Conservation (phyloP, 2,113 vertebrate genomes). For the Erythrocebus patas region DNA sequence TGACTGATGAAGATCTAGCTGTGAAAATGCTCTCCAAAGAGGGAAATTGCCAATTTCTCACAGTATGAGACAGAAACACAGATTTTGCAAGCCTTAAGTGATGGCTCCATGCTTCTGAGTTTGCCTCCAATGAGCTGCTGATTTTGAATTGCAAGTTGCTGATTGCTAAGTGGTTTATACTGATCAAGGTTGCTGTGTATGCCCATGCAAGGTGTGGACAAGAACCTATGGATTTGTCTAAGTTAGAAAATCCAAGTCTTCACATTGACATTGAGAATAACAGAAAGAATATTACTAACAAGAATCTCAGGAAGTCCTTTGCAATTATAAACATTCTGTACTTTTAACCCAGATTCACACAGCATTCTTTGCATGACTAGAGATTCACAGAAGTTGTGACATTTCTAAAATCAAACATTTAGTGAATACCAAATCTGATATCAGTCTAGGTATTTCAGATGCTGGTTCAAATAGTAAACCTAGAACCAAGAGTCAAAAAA, state of each 20-base stretch:
- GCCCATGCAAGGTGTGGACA: neutral
- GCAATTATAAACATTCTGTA: neutral
- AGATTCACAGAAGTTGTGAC: neutral
- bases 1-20: neutral
- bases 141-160: constrained; percentile 6
- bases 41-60: neutral
- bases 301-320: neutral
- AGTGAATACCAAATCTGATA: neutral
- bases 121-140: neutral
- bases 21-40: neutral
- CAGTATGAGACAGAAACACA: neutral
- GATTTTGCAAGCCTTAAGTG: neutral
- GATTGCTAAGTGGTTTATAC: constrained; percentile 3
- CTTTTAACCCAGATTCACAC: neutral
- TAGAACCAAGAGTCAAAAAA: neutral
- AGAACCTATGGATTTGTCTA: neutral
- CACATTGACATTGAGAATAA: neutral
- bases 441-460: neutral
- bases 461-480: neutral
- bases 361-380: neutral
- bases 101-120: neutral
- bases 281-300: neutral
- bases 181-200: neutral
- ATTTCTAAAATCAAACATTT: neutral
- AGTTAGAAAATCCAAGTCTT: neutral